Evolutionary conservation across 2,797 vertebrate genomes (phyloP).

Genomic region (Brachymystax lenok): DNA sequence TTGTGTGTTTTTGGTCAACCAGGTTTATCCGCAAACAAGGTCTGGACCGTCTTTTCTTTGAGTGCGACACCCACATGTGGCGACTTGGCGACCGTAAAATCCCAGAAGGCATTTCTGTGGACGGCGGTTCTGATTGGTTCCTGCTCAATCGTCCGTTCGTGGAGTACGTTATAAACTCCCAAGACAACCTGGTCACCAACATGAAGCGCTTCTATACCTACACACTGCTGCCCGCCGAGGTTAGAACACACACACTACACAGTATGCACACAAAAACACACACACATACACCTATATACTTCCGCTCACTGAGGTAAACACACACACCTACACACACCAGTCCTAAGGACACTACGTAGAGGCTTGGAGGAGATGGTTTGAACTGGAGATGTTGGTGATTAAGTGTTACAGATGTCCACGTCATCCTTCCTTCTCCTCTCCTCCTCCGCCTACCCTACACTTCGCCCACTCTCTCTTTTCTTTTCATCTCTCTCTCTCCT

Average conservation of each 20-base stretch:
- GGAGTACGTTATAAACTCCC: slow-evolving; percentile 92
- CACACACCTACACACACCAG: not conserved
- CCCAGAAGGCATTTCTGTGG: slow-evolving; percentile 91
- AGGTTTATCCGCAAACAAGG: slow-evolving; percentile 98
- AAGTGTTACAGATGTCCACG: not conserved
- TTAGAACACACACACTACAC: slow-evolving; percentile 54
- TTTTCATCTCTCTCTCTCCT: not conserved
- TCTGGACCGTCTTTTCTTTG: slow-evolving; percentile 92
- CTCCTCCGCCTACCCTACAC: slow-evolving; percentile 9
- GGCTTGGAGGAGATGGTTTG: no score
- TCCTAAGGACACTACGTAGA: no score
- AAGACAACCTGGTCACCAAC: slow-evolving; percentile 89
- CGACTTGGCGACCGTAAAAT: slow-evolving; percentile 94
- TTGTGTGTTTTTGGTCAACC: slow-evolving; percentile 12
- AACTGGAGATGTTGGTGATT: no score
- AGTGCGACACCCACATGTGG: slow-evolving; percentile 99
- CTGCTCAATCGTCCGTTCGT: slow-evolving; percentile 93
- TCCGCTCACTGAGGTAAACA: slow-evolving; percentile 16
- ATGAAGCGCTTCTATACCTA: slow-evolving; percentile 97
- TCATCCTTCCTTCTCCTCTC: not conserved
- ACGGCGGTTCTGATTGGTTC: slow-evolving; percentile 98
- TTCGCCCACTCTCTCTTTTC: not conserved
- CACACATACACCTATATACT: slow-evolving; percentile 10
- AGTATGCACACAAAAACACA: slow-evolving; percentile 24
- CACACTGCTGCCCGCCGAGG: slow-evolving; percentile 94